Base-by-base conservation (phyloP, 2,888 invertebrate genomes). In the Eupithecia subfuscata region DNA sequence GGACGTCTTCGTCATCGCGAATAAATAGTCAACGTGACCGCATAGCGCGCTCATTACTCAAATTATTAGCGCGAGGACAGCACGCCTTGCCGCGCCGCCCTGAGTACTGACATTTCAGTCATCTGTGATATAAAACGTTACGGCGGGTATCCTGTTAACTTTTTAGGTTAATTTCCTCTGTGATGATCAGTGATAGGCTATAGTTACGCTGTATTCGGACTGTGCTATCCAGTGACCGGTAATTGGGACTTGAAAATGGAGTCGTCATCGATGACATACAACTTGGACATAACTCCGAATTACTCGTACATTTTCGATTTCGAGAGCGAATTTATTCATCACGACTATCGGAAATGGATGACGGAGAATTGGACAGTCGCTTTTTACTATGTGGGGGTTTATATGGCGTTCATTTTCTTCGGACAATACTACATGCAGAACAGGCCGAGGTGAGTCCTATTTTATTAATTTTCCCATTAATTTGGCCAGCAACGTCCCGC, bases 281-380 rank as follows among this genome's bases (percentile, higher is more conserved):
- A 92, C 84, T 86, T 95, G 88, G 95, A 94, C 84, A 89, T 93
- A 77, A 96, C 97, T 79, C 98, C 98, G 80, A 99, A 99, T 93
- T 98, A 99, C 93, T 98, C 98, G 67, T 98, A 98, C 92, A 96
- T 98, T 89, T 98, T 99, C 95, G 97, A 98, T 87, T 99, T 99
- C 89, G 99, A 99, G 95, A 97, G 97, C 89, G 97, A 98, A 89
- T 99, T 99, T 92, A 97, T 98, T 88, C 98, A 98, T 88, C 96
- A 97, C 86, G 96, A 97, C 84, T 98, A 98, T 84, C 96, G 97
- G 89, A 96, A 97, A 94, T 99, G 99, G 98, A 99, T 99, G 98
- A 96, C 97, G 82, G 97, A 98, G 86, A 98, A 99, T 92, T 99
- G 99, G 99, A 98, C 98, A 75, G 96, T 97, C 88, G 98, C 98